phyloP scores from a whole-genome alignment of 2,888 invertebrate genomes.

The Eilema griseolum region DNA sequence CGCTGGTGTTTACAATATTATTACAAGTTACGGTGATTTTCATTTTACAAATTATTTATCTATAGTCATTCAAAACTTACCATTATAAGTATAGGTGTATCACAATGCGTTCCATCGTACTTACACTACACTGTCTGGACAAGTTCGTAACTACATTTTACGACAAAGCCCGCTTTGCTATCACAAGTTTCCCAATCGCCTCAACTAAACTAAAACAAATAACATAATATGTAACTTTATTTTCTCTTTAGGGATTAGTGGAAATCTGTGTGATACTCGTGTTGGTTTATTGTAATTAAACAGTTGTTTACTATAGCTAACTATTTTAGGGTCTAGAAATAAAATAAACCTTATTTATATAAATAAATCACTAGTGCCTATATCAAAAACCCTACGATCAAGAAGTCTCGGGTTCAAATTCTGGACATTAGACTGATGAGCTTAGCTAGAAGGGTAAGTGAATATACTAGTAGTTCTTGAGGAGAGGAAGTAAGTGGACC shows the following conservation, averaged over 20 bases:
- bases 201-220: slow-evolving; percentile 42
- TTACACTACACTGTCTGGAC: slow-evolving; percentile 30
- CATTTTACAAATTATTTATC: background rate
- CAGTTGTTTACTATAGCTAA: background rate
- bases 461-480: too few species aligned
- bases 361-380: background rate
- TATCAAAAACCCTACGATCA: too few species aligned
- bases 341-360: background rate
- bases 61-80: background rate
- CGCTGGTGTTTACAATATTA: background rate
- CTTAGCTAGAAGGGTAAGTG: too few species aligned
- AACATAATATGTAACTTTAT: slow-evolving; percentile 31
- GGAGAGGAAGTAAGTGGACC: too few species aligned
- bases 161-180: slow-evolving; percentile 37
- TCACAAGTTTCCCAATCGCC: slow-evolving; percentile 45
- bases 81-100: background rate
- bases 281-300: slow-evolving; percentile 1
- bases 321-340: background rate
- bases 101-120: slow-evolving; percentile 12
- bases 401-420: too few species aligned
- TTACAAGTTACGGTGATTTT: background rate
- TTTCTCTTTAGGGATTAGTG: slow-evolving; percentile 29
- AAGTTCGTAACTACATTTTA: slow-evolving; percentile 54
- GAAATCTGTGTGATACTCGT: slow-evolving; percentile 8
- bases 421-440: too few species aligned